Base-by-base conservation (phyloP, 2,888 invertebrate species). In the Pseudococcus viburni region DNA sequence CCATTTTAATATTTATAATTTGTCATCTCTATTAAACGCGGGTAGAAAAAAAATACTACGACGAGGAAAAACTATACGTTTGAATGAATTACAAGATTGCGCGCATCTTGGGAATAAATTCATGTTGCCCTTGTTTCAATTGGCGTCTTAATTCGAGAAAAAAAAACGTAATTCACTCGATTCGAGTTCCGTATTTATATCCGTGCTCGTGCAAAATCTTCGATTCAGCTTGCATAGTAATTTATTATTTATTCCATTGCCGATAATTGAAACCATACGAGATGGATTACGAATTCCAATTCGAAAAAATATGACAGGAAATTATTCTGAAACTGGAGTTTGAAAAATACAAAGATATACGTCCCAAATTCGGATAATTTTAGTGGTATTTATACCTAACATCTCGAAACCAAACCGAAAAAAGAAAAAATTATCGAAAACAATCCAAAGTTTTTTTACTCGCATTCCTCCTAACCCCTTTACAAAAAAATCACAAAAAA, bases 1-100 rank as follows among this genome's bases (percentile, higher is more conserved):
- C 19, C 64, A 64, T 64, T 64, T 64, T 64, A 64, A 64, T 64
- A 64, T 64, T 64, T 64, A 64, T 64, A 64, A 64, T 64, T 64
- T 64, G 64, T 64, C 64, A 64, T 64, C 64, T 64, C n/a, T 12
- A n/a, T 55, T 6, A n/a, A 55, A 55, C 55, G 3, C n/a, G n/a
- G 55, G 5, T 5, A n/a, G 3, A 55, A 55, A 55, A n/a, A 55
- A 55, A 55, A 55, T 12, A 15, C 12, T 15, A 12, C 12, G 48
- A 1, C 4, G 7, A 55, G 55, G 55, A 55, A 55, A n/a, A 55
- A 55, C n/a, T 55, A 15, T 15, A 55, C 55, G 55, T 55, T 55
- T 55, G n/a, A 55, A 55, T 55, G 55, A 55, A 55, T n/a, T 55
- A 55, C 55, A 55, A 55, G 55, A 55, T 55, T 12, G 48, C n/a